These are phyloP conservation scores for Lepidurus apus DNA, from an alignment of 1,140 invertebrate genomes.

Conservation along the genomic window DNA sequence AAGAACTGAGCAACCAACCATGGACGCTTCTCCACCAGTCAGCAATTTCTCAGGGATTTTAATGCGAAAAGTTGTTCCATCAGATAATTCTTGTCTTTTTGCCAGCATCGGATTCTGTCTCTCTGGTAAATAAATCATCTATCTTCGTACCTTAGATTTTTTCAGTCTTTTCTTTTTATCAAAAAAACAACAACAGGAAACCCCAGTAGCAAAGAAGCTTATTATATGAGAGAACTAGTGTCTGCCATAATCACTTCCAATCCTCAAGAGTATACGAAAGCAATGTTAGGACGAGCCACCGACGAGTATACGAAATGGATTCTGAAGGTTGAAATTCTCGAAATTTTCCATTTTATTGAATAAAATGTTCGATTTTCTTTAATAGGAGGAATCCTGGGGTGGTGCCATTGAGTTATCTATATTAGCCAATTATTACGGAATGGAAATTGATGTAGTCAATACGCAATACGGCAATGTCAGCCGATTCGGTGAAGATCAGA, in stretches of 20 bases:
- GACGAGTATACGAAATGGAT: constrained; percentile 85
- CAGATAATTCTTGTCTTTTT: constrained; percentile 93
- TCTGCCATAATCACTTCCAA: constrained; percentile 72
- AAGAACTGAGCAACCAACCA: background rate
- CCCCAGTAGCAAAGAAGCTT: constrained; percentile 63
- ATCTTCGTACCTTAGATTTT: constrained; percentile 25
- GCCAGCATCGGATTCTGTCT: constrained; percentile 69
- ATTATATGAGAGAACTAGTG: constrained; percentile 76
- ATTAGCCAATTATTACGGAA: constrained; percentile 75
- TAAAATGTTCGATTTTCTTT: constrained; percentile 43
- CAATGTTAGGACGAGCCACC: constrained; percentile 78
- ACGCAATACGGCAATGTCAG: constrained; percentile 84
- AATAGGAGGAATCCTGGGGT: constrained; percentile 65
- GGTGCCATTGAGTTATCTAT: constrained; percentile 91
- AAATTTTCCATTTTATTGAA: background rate
- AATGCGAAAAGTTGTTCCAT: constrained; percentile 82
- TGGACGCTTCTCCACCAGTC: background rate
- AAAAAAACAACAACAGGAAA: constrained; percentile 57
- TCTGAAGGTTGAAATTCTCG: constrained; percentile 46
- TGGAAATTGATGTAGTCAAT: constrained; percentile 92
- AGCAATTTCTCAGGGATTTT: constrained; percentile 57
- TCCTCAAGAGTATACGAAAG: constrained; percentile 71
- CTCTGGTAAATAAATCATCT: constrained; percentile 48
- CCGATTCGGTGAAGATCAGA: constrained; percentile 87
- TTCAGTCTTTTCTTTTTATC: background rate